Evolutionary conservation across 1,140 invertebrate species (phyloP).

Genomic region (Drosophila chauvacae): DNA sequence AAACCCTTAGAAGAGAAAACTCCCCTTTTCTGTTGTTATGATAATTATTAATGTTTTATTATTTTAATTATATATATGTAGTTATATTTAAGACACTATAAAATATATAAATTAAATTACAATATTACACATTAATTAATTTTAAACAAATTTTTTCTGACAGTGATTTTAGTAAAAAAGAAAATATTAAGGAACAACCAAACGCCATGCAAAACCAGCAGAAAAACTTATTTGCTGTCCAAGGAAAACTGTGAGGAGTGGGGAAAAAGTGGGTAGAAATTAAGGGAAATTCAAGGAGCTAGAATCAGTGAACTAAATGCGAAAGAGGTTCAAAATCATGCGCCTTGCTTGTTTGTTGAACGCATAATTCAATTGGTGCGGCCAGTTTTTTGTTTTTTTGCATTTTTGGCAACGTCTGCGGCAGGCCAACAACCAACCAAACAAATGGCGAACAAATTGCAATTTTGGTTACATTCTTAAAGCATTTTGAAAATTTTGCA

Average conservation of each 20-base stretch:
- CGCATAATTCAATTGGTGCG: slow-evolving; percentile 67
- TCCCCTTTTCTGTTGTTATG: too few species aligned
- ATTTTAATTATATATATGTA: too few species aligned
- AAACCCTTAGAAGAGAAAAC: too few species aligned
- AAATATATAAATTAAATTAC: too few species aligned
- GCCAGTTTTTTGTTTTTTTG: slow-evolving; percentile 24
- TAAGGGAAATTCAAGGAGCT: slow-evolving; percentile 6
- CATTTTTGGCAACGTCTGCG: slow-evolving; percentile 11
- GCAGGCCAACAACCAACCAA: slow-evolving; percentile 1
- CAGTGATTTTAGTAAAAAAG: background rate
- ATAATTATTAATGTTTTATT: too few species aligned
- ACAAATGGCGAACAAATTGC: background rate
- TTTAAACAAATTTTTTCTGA: background rate
- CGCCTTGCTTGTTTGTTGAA: slow-evolving; percentile 49
- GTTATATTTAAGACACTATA: too few species aligned
- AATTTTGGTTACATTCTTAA: slow-evolving; percentile 11
- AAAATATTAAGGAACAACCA: background rate
- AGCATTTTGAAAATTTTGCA: background rate
- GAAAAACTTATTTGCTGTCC: slow-evolving; percentile 1
- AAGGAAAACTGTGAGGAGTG: background rate
- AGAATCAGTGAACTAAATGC: slow-evolving; percentile 11
- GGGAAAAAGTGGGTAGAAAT: background rate
- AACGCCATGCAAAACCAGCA: background rate
- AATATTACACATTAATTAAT: too few species aligned
- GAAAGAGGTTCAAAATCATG: background rate